phyloP scores from a whole-genome alignment of 2,888 invertebrate genomes.

The Pandemis corylana region DNA sequence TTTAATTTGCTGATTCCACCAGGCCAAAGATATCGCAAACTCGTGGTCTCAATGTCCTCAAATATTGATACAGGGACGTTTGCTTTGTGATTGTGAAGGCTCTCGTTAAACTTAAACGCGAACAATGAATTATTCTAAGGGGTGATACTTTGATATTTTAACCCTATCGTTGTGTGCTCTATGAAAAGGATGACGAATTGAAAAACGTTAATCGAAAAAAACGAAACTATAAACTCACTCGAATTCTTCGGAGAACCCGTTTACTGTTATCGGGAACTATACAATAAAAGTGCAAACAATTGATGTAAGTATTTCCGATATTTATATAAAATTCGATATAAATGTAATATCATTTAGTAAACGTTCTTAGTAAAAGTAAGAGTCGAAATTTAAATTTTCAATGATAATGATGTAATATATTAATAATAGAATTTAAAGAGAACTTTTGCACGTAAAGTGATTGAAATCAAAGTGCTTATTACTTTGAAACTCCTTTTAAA shows the following conservation, averaged over 20 bases:
- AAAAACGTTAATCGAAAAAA: no score
- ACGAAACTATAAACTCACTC: no score
- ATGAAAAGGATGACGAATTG: no score
- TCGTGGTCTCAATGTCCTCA: slow-evolving; percentile 19
- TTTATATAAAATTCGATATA: no score
- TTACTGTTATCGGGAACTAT: no score
- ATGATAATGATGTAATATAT: background rate
- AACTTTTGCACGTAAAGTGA: slow-evolving; percentile 4
- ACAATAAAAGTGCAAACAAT: no score
- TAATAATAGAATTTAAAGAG: background rate
- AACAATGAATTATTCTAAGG: background rate
- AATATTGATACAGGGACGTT: slow-evolving; percentile 29
- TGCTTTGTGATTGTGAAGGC: slow-evolving; percentile 8
- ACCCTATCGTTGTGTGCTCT: no score
- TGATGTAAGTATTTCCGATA: no score
- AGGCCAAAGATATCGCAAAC: slow-evolving; percentile 20
- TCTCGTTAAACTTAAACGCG: background rate
- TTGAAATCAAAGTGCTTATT: slow-evolving; percentile 27
- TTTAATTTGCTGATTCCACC: slow-evolving; percentile 19
- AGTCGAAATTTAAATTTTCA: background rate
- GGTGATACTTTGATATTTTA: background rate
- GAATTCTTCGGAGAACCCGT: no score
- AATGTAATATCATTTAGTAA: no score
- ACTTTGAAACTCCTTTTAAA: slow-evolving; percentile 30
- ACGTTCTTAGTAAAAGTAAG: background rate